A percentile compares a stretch with the other conserved stretches of the same genome.
phyloP scores from a whole-genome alignment of 2,888 invertebrate species.

The Meloe dianella region DNA sequence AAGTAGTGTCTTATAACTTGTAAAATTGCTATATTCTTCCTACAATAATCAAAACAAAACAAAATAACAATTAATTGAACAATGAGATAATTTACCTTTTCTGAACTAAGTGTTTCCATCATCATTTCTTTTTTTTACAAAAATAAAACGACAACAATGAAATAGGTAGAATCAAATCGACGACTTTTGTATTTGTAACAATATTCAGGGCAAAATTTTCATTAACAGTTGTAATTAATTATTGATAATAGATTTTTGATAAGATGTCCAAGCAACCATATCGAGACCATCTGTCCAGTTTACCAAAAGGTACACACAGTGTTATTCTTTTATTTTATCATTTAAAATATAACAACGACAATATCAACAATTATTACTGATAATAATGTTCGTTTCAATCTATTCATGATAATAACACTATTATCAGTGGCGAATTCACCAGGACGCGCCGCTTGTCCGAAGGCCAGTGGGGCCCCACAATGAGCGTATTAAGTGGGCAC shows the following conservation, averaged over 20 bases:
- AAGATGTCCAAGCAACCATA: background rate
- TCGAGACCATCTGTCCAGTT: background rate
- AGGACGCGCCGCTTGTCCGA: no score
- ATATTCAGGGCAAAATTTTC: background rate
- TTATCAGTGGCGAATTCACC: no score
- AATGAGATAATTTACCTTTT: background rate
- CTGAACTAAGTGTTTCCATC: no score
- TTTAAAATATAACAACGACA: background rate
- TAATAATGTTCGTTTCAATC: no score
- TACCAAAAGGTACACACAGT: background rate
- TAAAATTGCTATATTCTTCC: slow-evolving; percentile 8
- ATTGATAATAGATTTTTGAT: slow-evolving; percentile 5
- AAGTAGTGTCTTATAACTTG: background rate
- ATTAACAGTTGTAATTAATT: background rate
- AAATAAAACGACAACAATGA: background rate
- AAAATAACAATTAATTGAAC: background rate
- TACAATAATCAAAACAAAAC: background rate
- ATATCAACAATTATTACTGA: background rate
- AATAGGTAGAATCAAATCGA: background rate
- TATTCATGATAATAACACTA: no score
- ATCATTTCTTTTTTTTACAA: no score
- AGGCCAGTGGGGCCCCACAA: no score
- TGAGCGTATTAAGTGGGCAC: no score
- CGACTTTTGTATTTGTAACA: background rate
- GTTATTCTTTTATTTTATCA: background rate